Base-by-base conservation (phyloP, 2,113 vertebrate species). In the Epinephelus cyanopodus region DNA sequence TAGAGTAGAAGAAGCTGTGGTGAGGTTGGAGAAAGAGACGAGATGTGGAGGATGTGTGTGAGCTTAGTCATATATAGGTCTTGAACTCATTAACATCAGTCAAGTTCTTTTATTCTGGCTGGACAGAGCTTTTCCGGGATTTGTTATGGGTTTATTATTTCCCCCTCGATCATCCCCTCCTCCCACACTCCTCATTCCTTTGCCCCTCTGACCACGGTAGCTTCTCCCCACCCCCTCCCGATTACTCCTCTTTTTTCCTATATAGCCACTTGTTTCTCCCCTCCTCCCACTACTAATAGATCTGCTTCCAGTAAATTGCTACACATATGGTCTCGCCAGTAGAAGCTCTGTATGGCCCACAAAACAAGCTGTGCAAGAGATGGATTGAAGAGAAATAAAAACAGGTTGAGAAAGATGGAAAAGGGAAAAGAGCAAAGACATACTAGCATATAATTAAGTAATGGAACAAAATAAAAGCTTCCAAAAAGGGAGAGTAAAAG, bases 321-420 rank as follows among this genome's bases (percentile, higher is more conserved):
- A 76, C 73, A 87, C 82, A 92, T 69, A 91, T 82, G 87, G 88
- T 63, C 58, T 39, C 53, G 74, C 67, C 78, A 87, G 77, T 18
- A 66, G 53, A 86, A 69, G 67, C 70, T 70, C 82, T 90, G 83
- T 72, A 69, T 79, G 60, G 23, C 65, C 62, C 45, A 72, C 65
- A 73, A 87, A 87, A 86, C 50, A 25, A 81, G 61, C 77, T 78
- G 23, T 61, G 56, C 63, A 56, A 18, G 70, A 52, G 27, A 58
- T 77, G 71, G 54, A 56, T 27, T 33, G 17, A 62, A 45, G 23
- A 54, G 57, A 63, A 72, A 48, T 52, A 23, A 69, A 63, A 67
- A 62, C 70, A 39, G 13, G 23, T 6, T 47, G 37, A 74, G 52
- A 39, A 53, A 29, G 60, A 63, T 18, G 39, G 2, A 74, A 33